Evolutionary conservation across 2,113 vertebrate species (phyloP).

Genomic region (Neogobius melanostomus): DNA sequence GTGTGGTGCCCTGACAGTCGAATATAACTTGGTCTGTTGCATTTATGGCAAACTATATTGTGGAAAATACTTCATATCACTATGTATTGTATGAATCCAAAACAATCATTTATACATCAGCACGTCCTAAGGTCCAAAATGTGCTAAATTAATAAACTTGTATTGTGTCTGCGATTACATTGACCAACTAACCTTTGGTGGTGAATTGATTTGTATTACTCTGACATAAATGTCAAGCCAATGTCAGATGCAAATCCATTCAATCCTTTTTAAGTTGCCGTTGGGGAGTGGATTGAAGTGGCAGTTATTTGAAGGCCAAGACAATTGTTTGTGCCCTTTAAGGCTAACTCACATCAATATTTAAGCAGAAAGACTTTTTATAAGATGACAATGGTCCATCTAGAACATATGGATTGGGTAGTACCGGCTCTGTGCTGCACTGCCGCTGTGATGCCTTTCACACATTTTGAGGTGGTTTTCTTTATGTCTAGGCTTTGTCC

Average conservation of each 20-base stretch:
- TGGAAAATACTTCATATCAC: not conserved
- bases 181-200: not conserved
- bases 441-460: not conserved
- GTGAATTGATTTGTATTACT: conserved; percentile 3
- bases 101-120: too few relatives aligned
- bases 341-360: not conserved
- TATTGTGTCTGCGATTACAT: not conserved
- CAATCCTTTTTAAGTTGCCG: conserved; percentile 15
- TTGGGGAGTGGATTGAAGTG: not conserved
- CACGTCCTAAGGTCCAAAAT: too few relatives aligned
- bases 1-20: not conserved
- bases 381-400: conserved; percentile 9
- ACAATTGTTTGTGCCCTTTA: conserved; percentile 13
- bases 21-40: not conserved
- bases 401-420: not conserved
- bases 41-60: not conserved
- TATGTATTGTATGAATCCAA: not conserved
- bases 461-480: not conserved
- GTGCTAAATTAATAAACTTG: too few relatives aligned
- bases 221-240: conserved; percentile 9
- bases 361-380: not conserved
- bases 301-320: not conserved
- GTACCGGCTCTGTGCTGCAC: not conserved
- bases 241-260: conserved; percentile 25
- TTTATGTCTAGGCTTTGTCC: conserved; percentile 58